These are phyloP conservation scores for Cochlearius cochlearius DNA, from an alignment of 2,113 vertebrate species.

Conservation along the genomic window DNA sequence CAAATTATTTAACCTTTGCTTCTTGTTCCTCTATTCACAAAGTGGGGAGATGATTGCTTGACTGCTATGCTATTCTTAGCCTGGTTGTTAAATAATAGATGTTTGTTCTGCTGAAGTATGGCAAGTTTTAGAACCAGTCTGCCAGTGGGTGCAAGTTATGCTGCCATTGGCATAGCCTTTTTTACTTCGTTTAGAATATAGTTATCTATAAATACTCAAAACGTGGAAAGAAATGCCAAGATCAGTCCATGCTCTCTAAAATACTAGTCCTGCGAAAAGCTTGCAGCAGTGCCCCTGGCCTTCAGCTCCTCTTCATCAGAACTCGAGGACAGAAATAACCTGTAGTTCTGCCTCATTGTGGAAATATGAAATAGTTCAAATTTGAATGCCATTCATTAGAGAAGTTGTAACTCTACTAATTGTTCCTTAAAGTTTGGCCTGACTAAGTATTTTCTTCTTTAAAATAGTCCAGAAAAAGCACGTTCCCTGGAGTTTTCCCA, in stretches of 20 bases:
- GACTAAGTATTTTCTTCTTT: neutral
- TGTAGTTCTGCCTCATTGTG: neutral
- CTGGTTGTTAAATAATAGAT: slow-evolving; percentile 46
- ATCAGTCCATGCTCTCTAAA: neutral
- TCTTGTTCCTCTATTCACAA: neutral
- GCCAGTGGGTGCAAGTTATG: neutral
- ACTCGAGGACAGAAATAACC: neutral
- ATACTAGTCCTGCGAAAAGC: neutral
- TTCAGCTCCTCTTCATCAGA: neutral
- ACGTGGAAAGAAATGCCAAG: neutral
- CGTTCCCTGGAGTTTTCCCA: neutral
- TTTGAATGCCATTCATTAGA: neutral
- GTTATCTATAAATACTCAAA: neutral
- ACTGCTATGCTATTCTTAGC: slow-evolving; percentile 29
- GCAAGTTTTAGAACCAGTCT: neutral
- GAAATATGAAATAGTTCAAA: neutral
- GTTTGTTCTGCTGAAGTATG: slow-evolving; percentile 22
- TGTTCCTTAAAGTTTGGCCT: neutral
- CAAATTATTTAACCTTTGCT: slow-evolving; percentile 6
- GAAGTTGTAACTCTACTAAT: neutral
- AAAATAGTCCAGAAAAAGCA: neutral
- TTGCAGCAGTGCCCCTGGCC: neutral
- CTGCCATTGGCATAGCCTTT: neutral
- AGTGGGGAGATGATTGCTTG: slow-evolving; percentile 1
- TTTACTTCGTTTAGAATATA: neutral